These are phyloP conservation scores for Drosophila mercatorum DNA, from an alignment of 2,888 invertebrate species.

Conservation along the genomic window DNA sequence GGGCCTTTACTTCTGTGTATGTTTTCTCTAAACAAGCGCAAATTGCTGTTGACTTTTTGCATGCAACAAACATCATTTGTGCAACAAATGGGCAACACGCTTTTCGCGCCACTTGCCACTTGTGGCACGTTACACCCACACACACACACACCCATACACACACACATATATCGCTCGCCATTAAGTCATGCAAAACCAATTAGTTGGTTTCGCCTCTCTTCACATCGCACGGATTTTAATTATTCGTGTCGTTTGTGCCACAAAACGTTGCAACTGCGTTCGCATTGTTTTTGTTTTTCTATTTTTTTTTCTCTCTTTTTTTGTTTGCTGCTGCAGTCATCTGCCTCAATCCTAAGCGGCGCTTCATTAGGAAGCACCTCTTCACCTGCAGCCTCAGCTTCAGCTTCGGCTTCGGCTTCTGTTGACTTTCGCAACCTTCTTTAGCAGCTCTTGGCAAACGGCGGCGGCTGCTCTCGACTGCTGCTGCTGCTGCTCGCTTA, in stretches of 20 bases:
- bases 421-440: conserved; percentile 48
- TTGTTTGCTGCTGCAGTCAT: neutral
- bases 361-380: conserved; percentile 28
- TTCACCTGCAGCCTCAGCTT: conserved; percentile 27
- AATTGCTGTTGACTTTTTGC: conserved; percentile 34
- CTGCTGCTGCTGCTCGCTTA: conserved; percentile 17
- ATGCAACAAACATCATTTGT: conserved; percentile 37
- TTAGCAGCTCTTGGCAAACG: conserved; percentile 46
- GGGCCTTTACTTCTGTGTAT: conserved; percentile 1
- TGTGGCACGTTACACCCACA: conserved; percentile 46
- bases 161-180: neutral
- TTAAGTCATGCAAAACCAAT: conserved; percentile 80
- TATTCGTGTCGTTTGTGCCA: conserved; percentile 53
- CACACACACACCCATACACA: neutral
- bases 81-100: conserved; percentile 40
- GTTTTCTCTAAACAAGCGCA: conserved; percentile 30
- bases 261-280: conserved; percentile 44
- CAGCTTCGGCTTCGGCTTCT: conserved; percentile 10
- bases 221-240: conserved; percentile 61
- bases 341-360: conserved; percentile 30
- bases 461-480: conserved; percentile 28
- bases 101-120: conserved; percentile 44
- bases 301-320: neutral
- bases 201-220: conserved; percentile 73
- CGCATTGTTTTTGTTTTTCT: conserved; percentile 24